Conservation (phyloP, 2,888 invertebrate genomes). For the Piscicola geometra region DNA sequence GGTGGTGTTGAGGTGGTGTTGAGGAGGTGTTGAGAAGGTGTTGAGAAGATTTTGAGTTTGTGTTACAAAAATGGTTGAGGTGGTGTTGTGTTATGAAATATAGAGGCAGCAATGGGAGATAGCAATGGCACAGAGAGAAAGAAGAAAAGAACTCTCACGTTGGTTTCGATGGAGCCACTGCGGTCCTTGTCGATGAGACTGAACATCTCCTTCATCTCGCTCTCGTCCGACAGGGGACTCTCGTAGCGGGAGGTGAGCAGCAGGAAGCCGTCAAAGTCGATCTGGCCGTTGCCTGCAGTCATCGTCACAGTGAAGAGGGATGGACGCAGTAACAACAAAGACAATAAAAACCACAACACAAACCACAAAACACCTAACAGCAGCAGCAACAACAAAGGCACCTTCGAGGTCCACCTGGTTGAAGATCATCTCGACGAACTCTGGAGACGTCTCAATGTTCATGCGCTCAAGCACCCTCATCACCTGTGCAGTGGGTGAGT, state of each 20-base stretch:
- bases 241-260: slow-evolving; percentile 26
- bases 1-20: too few species aligned
- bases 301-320: too few species aligned
- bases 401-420: slow-evolving; percentile 40
- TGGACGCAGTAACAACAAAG: too few species aligned
- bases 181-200: slow-evolving; percentile 33
- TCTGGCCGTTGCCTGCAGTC: slow-evolving; percentile 35
- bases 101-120: neutral
- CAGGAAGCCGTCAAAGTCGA: slow-evolving; percentile 38
- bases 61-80: neutral
- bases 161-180: slow-evolving; percentile 36
- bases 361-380: too few species aligned
- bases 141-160: neutral
- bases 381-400: neutral
- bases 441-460: slow-evolving; percentile 33
- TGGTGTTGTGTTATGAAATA: neutral
- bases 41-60: too few species aligned
- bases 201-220: slow-evolving; percentile 38
- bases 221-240: slow-evolving; percentile 28
- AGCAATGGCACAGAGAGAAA: neutral
- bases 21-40: too few species aligned
- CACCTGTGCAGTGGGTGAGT: too few species aligned
- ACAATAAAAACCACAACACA: neutral
- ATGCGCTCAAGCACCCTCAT: slow-evolving; percentile 34
- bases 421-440: slow-evolving; percentile 37